Conservation (phyloP, 2,888 invertebrate genomes). For the Chalcosyrphus nemorum region DNA sequence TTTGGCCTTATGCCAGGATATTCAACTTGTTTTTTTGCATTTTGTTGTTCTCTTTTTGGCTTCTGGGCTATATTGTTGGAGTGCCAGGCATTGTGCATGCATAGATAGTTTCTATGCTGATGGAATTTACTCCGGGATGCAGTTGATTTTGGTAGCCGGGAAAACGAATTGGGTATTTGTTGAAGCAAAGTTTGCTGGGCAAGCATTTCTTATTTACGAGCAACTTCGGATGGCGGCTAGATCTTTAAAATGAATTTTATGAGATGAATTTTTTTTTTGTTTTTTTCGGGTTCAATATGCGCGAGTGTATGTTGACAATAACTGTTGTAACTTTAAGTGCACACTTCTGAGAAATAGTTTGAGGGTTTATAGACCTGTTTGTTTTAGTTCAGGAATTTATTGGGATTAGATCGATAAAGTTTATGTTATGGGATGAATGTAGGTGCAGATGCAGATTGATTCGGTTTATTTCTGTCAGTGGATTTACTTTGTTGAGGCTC, state of each 20-base stretch:
- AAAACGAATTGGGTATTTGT: constrained; percentile 50
- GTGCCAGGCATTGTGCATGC: constrained; percentile 51
- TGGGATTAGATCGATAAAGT: not conserved
- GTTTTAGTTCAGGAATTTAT: not conserved
- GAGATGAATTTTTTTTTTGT: not conserved
- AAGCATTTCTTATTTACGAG: constrained; percentile 61
- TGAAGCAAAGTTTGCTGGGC: constrained; percentile 28
- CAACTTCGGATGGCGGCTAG: constrained; percentile 1
- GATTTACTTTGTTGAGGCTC: too few relatives aligned
- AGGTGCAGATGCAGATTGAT: too few relatives aligned
- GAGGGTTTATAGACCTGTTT: not conserved
- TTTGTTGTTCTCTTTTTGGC: constrained; percentile 10
- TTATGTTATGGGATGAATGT: too few relatives aligned
- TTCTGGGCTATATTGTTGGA: not conserved
- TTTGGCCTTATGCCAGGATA: constrained; percentile 62
- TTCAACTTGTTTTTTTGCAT: constrained; percentile 23
- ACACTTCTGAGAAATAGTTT: not conserved
- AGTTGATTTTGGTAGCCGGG: constrained; percentile 41
- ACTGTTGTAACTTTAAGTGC: not conserved
- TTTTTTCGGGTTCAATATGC: not conserved
- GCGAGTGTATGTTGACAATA: not conserved
- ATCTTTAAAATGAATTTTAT: constrained; percentile 4
- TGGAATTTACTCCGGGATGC: constrained; percentile 44
- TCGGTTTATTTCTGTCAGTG: too few relatives aligned
- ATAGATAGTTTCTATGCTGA: constrained; percentile 60